Conservation (phyloP, 1,140 invertebrate genomes). For the Diachasmimorpha longicaudata region DNA sequence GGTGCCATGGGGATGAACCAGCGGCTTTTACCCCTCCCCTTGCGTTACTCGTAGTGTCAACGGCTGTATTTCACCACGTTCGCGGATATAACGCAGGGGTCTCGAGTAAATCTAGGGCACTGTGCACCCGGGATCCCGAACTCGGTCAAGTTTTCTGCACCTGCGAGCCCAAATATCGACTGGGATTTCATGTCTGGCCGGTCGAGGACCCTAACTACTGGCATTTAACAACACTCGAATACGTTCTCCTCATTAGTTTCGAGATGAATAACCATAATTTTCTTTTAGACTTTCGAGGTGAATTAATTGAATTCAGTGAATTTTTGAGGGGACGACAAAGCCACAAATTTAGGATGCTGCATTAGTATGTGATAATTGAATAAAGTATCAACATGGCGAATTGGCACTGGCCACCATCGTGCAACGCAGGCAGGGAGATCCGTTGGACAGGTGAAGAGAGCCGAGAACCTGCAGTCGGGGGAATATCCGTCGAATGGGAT, state of each 20-base stretch:
- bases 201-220: conserved; percentile 2
- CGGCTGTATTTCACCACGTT: not conserved
- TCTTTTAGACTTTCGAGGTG: not conserved
- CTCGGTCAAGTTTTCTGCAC: conserved; percentile 57
- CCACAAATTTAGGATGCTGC: not conserved
- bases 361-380: too few relatives aligned
- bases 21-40: not conserved
- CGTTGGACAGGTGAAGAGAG: not conserved
- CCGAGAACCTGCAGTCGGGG: not conserved
- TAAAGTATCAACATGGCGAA: not conserved
- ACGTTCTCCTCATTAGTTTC: not conserved
- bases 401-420: not conserved
- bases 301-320: not conserved
- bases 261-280: not conserved
- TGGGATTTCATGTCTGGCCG: not conserved
- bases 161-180: conserved; percentile 39
- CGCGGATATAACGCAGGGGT: not conserved
- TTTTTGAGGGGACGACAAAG: not conserved
- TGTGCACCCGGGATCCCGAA: conserved; percentile 42
- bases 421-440: not conserved
- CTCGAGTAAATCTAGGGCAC: conserved; percentile 1
- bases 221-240: not conserved
- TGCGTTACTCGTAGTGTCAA: not conserved
- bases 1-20: not conserved
- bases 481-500: conserved; percentile 20